These are phyloP conservation scores for Chiroxiphia lanceolata DNA, from an alignment of 2,797 vertebrate species.

Conservation along the genomic window DNA sequence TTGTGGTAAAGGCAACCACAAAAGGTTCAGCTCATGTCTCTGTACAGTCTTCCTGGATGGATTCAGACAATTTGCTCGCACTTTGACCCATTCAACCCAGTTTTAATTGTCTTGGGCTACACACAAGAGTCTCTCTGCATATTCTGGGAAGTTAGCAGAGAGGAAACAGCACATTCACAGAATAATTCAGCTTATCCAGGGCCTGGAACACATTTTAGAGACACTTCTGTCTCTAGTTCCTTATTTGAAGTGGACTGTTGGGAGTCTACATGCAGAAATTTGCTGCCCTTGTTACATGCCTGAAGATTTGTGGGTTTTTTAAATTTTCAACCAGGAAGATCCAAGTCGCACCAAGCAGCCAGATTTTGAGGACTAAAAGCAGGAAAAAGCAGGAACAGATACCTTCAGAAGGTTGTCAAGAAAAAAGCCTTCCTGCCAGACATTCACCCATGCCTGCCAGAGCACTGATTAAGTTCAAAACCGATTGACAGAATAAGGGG, in stretches of 20 bases:
- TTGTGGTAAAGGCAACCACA: not conserved
- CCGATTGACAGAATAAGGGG: not conserved
- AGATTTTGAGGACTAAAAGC: not conserved
- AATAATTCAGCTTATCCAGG: not conserved
- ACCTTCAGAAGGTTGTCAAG: not conserved
- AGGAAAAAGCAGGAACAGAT: not conserved
- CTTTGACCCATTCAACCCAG: not conserved
- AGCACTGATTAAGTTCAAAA: not conserved
- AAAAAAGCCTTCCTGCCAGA: not conserved
- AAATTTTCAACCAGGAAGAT: not conserved
- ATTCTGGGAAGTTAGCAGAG: not conserved
- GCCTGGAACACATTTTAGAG: not conserved
- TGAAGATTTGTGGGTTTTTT: not conserved
- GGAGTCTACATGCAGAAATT: not conserved
- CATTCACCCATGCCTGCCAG: not conserved
- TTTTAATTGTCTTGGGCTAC: not conserved
- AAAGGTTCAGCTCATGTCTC: not conserved
- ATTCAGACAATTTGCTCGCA: not conserved
- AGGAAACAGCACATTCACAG: not conserved
- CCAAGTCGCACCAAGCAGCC: not conserved
- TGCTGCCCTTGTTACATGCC: not conserved
- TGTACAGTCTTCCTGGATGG: not conserved
- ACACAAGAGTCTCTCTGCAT: not conserved
- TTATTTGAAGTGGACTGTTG: not conserved
- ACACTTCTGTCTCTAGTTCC: not conserved